Base-by-base conservation (phyloP, 2,797 vertebrate species). In the Acanthiza pusilla region DNA sequence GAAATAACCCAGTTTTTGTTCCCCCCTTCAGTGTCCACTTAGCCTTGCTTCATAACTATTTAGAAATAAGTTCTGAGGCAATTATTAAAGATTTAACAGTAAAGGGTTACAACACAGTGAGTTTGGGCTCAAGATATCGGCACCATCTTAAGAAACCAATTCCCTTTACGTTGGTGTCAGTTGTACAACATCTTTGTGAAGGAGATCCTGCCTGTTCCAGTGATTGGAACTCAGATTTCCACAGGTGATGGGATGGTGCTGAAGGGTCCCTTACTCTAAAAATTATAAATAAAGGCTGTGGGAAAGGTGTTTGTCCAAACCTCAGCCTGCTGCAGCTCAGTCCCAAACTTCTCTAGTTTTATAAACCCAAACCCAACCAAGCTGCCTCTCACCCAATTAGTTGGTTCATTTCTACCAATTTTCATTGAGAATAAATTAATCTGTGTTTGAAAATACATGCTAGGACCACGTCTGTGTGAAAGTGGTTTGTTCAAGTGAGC, bases 391-490 rank as follows among this genome's bases (percentile, higher is more conserved):
- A 14, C 21, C 23, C 3, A 3, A 0, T 1, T 7, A 4, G 4
- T 2, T 6, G 23, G 4, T 25, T 62, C 2, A 7, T 45, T 72
- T 25, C 12, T 38, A 12, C 16, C 18, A 9, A 4, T 84, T 78
- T 38, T 27, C 23, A 32, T 23, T 34, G 45, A 23, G 47, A 67
- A 42, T 40, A 54, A 61, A 60, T 51, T 11, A 26, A 6, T 13
- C 26, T 15, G 3, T 20, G 53, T 18, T 42, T 32, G 27, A 14
- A 67, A 38, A 29, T 5, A 3, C 2, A 5, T 9, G 1, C 2
- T 4, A 1, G 40, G 61, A 14, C 29, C 22, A 18, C 5, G 5
- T 11, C 16, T 30, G 0, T 23, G 51, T 30, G 34, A 1, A 12
- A 3, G 21, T 8, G 8, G 29, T 7, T 9, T 17, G 61, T 55